Evolutionary conservation across 2,888 invertebrate genomes (phyloP), one percentile per base, ranked within the genome.

Genomic region (Drosophila quasianomalipes): DNA sequence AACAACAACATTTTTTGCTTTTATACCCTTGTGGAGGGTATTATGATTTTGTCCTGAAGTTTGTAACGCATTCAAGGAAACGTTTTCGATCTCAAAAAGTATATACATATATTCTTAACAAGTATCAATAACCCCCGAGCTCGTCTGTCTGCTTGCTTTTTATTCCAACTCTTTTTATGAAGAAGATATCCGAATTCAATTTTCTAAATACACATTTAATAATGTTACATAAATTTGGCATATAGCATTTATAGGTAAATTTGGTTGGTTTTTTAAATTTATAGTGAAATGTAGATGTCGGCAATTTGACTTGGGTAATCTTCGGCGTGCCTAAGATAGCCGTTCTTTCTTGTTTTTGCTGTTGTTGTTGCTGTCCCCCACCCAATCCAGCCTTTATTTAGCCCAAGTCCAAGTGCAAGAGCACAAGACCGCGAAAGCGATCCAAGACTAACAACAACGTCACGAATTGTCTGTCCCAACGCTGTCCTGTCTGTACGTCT

Each of bases 391-490:
- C 71, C 77, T 77, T 77, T 81, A 81, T 77, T 77, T 77, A 77
- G 81, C 67, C 71, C 75, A 70, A 70, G 77, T 51, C 49, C 51
- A 63, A 63, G 69, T 73, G 59, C 60, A 58, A 67, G 63, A 52
- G 47, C 65, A 61, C 54, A 47, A 47, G 58, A 81, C 60, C 41
- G 59, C 51, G 59, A 69, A 64, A 74, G 81, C 74, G 79, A 69
- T 59, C 72, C 74, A 78, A 79, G 74, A 89, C 90, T 86, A 91
- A 83, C 83, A 91, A 89, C 91, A 90, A 90, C 90, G 85, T 91
- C 91, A 91, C 91, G 91, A 91, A 91, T 82, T 91, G 87, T 91
- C 85, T 90, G 91, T 91, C 83, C 73, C 37, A 49, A 28, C 66
- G 37, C 59, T 28, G 49, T 63, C 63, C 52, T 22, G 28, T 26